Evolutionary conservation across 2,888 invertebrate species (phyloP).

Genomic region (Folsomia candida): DNA sequence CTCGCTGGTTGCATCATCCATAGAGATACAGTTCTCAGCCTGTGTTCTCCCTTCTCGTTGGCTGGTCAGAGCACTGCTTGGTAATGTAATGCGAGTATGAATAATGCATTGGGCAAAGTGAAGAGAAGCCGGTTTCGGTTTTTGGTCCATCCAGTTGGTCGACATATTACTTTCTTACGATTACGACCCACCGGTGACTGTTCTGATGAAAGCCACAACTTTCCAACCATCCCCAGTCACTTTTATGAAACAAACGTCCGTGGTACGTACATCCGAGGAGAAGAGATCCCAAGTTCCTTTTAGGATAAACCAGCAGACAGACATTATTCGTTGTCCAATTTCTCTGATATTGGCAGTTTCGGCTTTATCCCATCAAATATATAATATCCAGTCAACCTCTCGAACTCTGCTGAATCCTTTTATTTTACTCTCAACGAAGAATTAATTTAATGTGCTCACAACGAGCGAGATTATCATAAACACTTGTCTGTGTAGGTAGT

Average conservation of each 20-base stretch:
- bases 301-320: no score
- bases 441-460: no score
- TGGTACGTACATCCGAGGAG: no score
- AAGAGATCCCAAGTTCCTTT: no score
- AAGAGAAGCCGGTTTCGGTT: not conserved
- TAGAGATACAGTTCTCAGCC: no score
- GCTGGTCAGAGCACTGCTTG: not conserved
- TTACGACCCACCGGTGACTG: not conserved
- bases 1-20: no score
- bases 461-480: no score
- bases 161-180: not conserved
- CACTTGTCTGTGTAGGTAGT: no score
- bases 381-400: no score
- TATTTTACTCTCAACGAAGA: no score
- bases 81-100: conserved; percentile 3
- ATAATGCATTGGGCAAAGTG: conserved; percentile 4
- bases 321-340: no score
- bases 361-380: not conserved
- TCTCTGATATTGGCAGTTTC: not conserved
- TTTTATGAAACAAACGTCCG: conserved; percentile 3
- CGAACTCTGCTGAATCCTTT: no score
- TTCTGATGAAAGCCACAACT: not conserved
- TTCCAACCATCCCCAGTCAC: not conserved
- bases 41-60: not conserved
- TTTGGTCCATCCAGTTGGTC: not conserved